Base-by-base conservation (phyloP, 2,797 vertebrate genomes). In the Xenopus petersii region DNA sequence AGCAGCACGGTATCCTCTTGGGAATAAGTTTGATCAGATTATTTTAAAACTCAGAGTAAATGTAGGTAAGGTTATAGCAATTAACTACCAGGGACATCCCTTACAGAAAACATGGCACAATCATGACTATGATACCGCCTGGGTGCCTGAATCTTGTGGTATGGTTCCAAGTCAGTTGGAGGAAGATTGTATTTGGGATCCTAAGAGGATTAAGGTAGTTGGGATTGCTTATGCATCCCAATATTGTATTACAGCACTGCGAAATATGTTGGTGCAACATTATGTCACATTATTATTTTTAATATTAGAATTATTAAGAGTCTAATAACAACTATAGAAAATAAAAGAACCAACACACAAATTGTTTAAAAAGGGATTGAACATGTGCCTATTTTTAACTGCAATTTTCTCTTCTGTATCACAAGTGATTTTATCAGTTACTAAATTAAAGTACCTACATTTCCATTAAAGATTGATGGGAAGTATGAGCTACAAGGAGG, bases 111-210 rank as follows among this genome's bases (percentile, higher is more conserved):
- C 66, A 10, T 68, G 66, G 66, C 47, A 67, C 51, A 8, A 36
- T 15, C 0, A 49, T 26, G n/a, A 13, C 13, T 67, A 60, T 61
- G 64, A 74, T 51, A 49, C 72, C 2, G 73, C 65, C 12, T 74
- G 73, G 58, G 65, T 74, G n/a, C 73, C 73, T 12, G 5, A 46
- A 51, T 13, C 11, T 6, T 68, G 47, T 74, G 58, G 64, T 8
- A 68, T 74, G 73, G 65, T 62, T 62, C 11, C 3, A 3, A 74
- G 65, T 55, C 56, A 42, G 2, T 46, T 74, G n/a, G 64, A 74
- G 48, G 56, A 68, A 8, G 56, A 74, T 17, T 74, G 73, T 12
- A 21, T 74, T 8, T 62, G 65, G 64, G 47, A 74, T 61, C 73
- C 73, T 10, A 10, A 46, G 1, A 74, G 73, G 17, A 68, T 74